Evolutionary conservation across 2,113 vertebrate genomes (phyloP).

Genomic region (Patagioenas fasciata): DNA sequence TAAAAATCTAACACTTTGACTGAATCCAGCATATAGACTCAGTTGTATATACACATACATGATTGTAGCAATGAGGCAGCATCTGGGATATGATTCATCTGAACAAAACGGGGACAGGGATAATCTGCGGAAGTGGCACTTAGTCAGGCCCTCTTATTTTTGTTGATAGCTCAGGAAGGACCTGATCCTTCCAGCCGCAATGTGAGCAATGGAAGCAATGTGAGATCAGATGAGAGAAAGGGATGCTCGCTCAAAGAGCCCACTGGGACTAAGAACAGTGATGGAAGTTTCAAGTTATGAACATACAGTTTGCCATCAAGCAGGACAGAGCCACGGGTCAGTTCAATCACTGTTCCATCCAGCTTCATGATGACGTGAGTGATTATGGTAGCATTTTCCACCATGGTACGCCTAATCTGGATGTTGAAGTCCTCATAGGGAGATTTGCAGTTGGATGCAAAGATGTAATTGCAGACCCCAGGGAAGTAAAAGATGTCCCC

Average conservation of each 20-base stretch:
- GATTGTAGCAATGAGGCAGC: background rate
- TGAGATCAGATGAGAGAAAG: background rate
- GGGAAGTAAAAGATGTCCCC: slow-evolving; percentile 84
- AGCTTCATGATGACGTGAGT: slow-evolving; percentile 78
- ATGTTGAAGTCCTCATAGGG: slow-evolving; percentile 86
- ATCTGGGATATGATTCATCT: background rate
- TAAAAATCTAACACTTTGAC: background rate
- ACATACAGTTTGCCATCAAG: slow-evolving; percentile 78
- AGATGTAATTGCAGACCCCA: slow-evolving; percentile 86
- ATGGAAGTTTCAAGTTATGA: background rate
- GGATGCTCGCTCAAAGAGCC: background rate
- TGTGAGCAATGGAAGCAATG: background rate
- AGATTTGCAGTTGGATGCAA: slow-evolving; percentile 78
- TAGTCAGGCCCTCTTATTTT: background rate
- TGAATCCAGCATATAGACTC: background rate
- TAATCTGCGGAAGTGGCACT: background rate
- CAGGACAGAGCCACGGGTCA: slow-evolving; percentile 57
- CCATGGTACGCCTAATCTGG: slow-evolving; percentile 76
- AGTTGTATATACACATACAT: background rate
- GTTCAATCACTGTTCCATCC: slow-evolving; percentile 77
- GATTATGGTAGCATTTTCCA: slow-evolving; percentile 44
- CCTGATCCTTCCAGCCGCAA: background rate
- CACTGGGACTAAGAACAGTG: background rate
- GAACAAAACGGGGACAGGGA: background rate
- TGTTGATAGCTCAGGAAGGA: background rate